Base-by-base conservation (phyloP, 1,140 invertebrate genomes). In the Mylabris phalerata region DNA sequence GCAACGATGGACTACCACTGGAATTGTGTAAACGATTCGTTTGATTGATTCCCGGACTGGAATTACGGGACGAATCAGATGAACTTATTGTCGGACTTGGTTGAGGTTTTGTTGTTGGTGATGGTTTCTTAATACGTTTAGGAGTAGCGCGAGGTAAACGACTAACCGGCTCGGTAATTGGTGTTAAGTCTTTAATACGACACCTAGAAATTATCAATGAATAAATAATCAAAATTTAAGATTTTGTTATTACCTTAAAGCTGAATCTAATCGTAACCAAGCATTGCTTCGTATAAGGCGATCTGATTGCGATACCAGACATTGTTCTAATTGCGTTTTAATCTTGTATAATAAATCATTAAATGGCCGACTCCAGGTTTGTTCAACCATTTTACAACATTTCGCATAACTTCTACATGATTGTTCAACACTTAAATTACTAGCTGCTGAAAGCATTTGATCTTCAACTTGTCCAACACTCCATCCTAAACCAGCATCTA, bases 391-490 rank as follows among this genome's bases (percentile, higher is more conserved):
- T 56, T 71, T 72, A 54, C 68, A 68, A 43, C 67, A 69, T 3
- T 77, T 73, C 40, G 78, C 76, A 63, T 88, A 86, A 68, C 83
- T 84, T 50, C 80, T 79, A 66, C 87, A 89, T 1, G 86, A 85
- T 70, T 87, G 84, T 63, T 89, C 86, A 0, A 85, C 80, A 1
- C 82, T 79, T 7, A 88, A 67, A 10, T 79, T 75, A 38, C 82
- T 81, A 3, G 85, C 79, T 0, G 85, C 81, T 2, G 80, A 76
- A 11, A 87, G 65, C 45, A 89, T 77, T 55, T 83, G 80, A 48
- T 85, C 82, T 68, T 89, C 85, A 3, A 88, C 67, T 4, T 82
- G 78, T 25, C 81, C 80, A 10, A 87, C 82, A 59, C 84, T 85
- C 76, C 84, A 85, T 26, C 81, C 82, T 46, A 83, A 73, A 55